These are phyloP conservation scores for Calliopsis andreniformis DNA, from an alignment of 1,140 invertebrate genomes.

Conservation along the genomic window DNA sequence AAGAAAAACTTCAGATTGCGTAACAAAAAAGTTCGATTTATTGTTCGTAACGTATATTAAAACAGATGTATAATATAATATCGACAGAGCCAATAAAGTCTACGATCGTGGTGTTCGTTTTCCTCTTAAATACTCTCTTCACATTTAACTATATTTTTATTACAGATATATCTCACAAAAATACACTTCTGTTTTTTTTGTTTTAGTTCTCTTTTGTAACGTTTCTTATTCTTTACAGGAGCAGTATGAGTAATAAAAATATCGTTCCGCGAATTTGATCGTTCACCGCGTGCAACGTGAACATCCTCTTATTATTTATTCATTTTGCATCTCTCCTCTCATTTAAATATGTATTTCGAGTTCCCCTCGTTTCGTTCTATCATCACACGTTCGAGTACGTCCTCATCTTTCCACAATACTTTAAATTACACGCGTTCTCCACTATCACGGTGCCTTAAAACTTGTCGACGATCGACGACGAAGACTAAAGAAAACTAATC, in stretches of 20 bases:
- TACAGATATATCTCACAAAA: conserved; percentile 67
- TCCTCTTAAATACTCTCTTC: conserved; percentile 38
- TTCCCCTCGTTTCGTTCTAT: conserved; percentile 29
- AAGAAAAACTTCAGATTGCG: background rate
- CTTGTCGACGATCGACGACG: conserved; percentile 1
- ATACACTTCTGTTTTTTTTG: conserved; percentile 52
- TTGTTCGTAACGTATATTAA: conserved; percentile 49
- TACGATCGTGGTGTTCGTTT: conserved; percentile 39
- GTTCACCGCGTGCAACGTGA: conserved; percentile 12
- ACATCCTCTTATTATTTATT: conserved; percentile 13
- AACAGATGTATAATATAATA: conserved; percentile 51
- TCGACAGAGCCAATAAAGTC: conserved; percentile 53
- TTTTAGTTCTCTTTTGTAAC: conserved; percentile 41
- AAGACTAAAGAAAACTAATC: conserved; percentile 7
- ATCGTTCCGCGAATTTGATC: conserved; percentile 55
- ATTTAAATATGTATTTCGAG: conserved; percentile 44
- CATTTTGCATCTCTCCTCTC: conserved; percentile 12
- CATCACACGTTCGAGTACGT: conserved; percentile 58
- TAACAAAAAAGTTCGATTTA: conserved; percentile 51
- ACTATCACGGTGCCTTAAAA: background rate
- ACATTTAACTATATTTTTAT: conserved; percentile 63
- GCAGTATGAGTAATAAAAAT: conserved; percentile 66
- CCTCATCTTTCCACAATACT: conserved; percentile 30
- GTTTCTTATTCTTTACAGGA: conserved; percentile 59
- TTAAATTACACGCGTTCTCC: conserved; percentile 5